A percentile compares a stretch with the other conserved stretches of the same genome.
These are phyloP conservation scores for Branchinecta lynchi DNA, from an alignment of 1,140 invertebrate species.

Conservation along the genomic window DNA sequence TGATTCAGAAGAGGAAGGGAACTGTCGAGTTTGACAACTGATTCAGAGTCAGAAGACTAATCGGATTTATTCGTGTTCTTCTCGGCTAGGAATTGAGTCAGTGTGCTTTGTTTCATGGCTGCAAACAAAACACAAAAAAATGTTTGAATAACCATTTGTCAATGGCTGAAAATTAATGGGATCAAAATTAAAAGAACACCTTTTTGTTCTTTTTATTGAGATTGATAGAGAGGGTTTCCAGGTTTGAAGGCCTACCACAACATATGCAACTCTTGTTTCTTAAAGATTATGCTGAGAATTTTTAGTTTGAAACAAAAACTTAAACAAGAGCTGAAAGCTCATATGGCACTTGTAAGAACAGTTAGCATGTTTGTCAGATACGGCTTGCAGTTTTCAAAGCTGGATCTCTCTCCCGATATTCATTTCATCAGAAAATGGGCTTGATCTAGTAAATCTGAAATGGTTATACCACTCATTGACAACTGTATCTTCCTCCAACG, in stretches of 20 bases:
- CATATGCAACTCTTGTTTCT: conserved; percentile 1
- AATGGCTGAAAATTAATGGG: conserved; percentile 9
- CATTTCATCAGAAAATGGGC: too few species aligned
- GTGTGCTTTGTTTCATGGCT: conserved; percentile 9
- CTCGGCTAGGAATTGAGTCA: conserved; percentile 8
- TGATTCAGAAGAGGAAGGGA: conserved; percentile 8
- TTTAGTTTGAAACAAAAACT: conserved; percentile 7
- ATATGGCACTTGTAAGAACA: not conserved
- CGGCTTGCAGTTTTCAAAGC: too few species aligned
- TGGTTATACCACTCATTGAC: too few species aligned
- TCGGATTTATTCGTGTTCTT: conserved; percentile 6
- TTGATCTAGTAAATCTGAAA: too few species aligned
- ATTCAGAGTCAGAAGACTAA: conserved; percentile 6
- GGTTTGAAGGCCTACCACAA: conserved; percentile 5
- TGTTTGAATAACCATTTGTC: conserved; percentile 9
- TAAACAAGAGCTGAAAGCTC: not conserved
- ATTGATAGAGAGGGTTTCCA: conserved; percentile 6
- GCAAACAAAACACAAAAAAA: conserved; percentile 6
- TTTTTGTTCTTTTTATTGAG: not conserved
- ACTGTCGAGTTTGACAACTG: conserved; percentile 6
- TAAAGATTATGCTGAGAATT: not conserved
- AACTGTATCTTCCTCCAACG: too few species aligned
- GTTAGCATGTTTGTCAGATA: too few species aligned
- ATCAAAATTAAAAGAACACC: conserved; percentile 7
- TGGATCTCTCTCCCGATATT: too few species aligned